Evolutionary conservation across 2,797 vertebrate genomes (phyloP), one percentile per base, ranked within the genome.

Genomic region (Onychomys arenicola): DNA sequence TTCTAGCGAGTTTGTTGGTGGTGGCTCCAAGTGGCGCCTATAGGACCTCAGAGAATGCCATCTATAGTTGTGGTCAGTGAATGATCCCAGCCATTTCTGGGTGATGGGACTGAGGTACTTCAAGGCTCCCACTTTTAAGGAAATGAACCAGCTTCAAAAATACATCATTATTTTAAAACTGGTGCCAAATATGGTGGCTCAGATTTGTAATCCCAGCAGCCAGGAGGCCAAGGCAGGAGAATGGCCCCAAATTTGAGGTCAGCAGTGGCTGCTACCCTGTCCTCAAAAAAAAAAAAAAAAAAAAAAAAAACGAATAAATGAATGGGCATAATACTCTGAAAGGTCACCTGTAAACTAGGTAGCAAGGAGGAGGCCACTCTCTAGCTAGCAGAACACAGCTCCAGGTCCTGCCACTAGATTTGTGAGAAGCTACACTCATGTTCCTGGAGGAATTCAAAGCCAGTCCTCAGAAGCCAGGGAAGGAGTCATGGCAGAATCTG

Each of bases 131-230:
- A 43, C 19, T 78, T 43, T 9, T 65, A 43, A 80, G 40, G 78
- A 63, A 40, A 82, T 34, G 27, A 73, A 75, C 34, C 34, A 21
- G 19, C 80, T 86, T 94, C 49, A 82, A 17, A 69, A 92, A 91
- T 43, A 10, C 73, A 32, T n/a, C 9, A 43, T 52, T 43, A 75
- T 76, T 89, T 81, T 76, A 77, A 82, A 76, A 52, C 27, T 77
- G 80, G 55, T 27, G 29, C 27, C 82, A 65, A n/a, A 49, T 34
- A 84, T 67, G 71, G 13, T 67, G 46, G 59, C 29, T 43, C 75
- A 93, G 1, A 27, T 40, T 23, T 69, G 29, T 69, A 46, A 87
- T 78, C 32, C 37, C 32, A 49, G 61, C 14, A 29, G 32, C 37
- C 5, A 14, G 27, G 14, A 77, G 43, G 55, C 27, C 40, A 17